Evolutionary conservation across 2,888 invertebrate species (phyloP), one percentile per base, ranked within the genome.

Genomic region (Caenorhabditis zanzibari): DNA sequence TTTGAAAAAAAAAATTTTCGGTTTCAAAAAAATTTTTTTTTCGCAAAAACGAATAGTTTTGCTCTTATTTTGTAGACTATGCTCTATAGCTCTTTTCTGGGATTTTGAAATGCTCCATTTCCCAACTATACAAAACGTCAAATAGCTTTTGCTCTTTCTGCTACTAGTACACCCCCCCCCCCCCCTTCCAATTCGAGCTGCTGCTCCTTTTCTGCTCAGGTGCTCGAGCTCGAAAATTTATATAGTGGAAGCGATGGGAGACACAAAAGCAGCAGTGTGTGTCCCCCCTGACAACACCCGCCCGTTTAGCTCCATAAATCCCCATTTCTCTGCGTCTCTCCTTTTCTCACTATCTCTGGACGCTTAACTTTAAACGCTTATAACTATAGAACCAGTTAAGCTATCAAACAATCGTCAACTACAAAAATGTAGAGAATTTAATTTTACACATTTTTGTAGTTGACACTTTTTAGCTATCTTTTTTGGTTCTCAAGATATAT

Each of bases 201-300:
- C 74, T 63, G 44, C 22, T 22, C 58, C 32, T n/a, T 22, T 44
- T 44, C 35, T n/a, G n/a, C 49, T 26, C 56, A 56, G 56, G 56
- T 56, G 56, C 56, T 32, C 54, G 24, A 64, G 32, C 32, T 32
- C 32, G 32, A 4, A 12, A 38, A 38, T 38, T 38, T 38, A 7
- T 32, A 7, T 32, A 32, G 5, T 32, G 32, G 32, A 6, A 32
- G 32, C 7, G 1, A 0, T 24, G 52, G 26, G 12, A 32, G 32
- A 5, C 16, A 19, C 19, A 59, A 26, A 59, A n/a, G 35, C 35
- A 59, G n/a, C 12, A 2, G 28, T 28, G 59, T 19, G 32, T 35
- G 59, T 32, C 59, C 35, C 59, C 35, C 35, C 35, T 38, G 32
- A 35, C 59, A 59, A 59, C 35, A 22, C 38, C 14, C 64, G 16